Evolutionary conservation across 2,888 invertebrate genomes (phyloP), one percentile per base, ranked within the genome.

Genomic region (Pardosa pseudoannulata): DNA sequence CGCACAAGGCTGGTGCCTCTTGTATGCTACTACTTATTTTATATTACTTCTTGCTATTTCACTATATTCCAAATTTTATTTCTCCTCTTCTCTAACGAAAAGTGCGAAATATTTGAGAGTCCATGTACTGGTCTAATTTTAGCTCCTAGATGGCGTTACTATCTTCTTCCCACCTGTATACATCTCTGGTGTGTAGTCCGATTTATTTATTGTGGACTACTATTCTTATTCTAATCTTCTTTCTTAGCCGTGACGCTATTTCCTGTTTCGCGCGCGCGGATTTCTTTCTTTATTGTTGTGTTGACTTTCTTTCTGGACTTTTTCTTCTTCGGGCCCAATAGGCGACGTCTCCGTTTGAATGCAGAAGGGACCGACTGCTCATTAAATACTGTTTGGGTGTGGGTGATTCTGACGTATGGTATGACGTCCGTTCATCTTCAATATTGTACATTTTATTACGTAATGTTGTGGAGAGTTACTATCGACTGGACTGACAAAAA

Each of bases 161-260:
- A 5, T 67, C 32, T 36, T 78, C n/a, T n/a, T 9, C 29, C 19
- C 29, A 73, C 68, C 50, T 70, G 39, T 31, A 23, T 28, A 32
- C 36, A 19, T 31, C 16, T 31, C 16, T 56, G 56, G 13, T 23
- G 67, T 68, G 27, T 9, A 67, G 78, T 56, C 68, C 68, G 46
- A 46, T 46, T 46, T 46, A 46, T 62, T 62, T 27, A 27, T 62
- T 27, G 23, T 6, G 62, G 27, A 19, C 23, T 46, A 13, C 28
- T 50, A 28, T 50, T 32, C 19, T 7, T 23, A 23, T 41, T 32
- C 31, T 71, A 31, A 56, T 41, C 70, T 62, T 70, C 79, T 79
- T 64, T 64, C 67, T 80, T 80, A 67, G 32, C 79, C 80, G 73
- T 80, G 80, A 74, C 80, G 80, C 80, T 80, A 67, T 80, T 80